Evolutionary conservation across 2,797 vertebrate genomes (phyloP), one percentile per base, ranked within the genome.

Genomic region (Scleropages formosus): DNA sequence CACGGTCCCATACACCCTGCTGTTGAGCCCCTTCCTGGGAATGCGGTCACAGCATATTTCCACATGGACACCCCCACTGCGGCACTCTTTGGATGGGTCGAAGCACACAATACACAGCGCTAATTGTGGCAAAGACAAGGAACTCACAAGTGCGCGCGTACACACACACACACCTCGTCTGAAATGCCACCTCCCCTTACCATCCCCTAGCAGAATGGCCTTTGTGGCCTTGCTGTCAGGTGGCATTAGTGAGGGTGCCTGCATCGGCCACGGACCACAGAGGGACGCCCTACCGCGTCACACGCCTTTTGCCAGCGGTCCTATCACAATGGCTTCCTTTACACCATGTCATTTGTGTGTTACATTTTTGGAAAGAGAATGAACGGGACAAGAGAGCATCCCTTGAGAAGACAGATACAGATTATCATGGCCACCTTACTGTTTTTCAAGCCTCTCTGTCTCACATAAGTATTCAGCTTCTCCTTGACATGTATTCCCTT

Each of bases 291-390:
- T 89, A 84, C 80, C 85, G 79, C 82, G 82, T 83, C 81, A 85
- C 81, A 84, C 81, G 87, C 88, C 87, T 88, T 85, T 82, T 78
- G 87, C 88, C 81, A 84, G 82, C 92, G 85, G 91, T 85, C 80
- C 84, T 77, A 81, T 81, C 84, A 95, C 93, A 94, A 92, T 92
- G 83, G 82, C 79, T 80, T 85, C 83, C 89, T 92, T 93, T 94
- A 90, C 91, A 85, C 81, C 74, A 88, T 85, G 87, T 92, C 92
- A 91, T 91, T 81, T 84, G 86, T 83, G 82, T 86, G 90, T 88
- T 84, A 89, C 80, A n/a, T n/a, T n/a, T n/a, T n/a, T n/a, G n/a
- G 10, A 10, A 53, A 53, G 10, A 53, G 8, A 53, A 49, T 49
- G 7, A 7, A 53, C 10, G 8, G 8, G 49, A 53, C n/a, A 53